Conservation (phyloP, 1,140 invertebrate species). For the Sweltsa coloradensis region DNA sequence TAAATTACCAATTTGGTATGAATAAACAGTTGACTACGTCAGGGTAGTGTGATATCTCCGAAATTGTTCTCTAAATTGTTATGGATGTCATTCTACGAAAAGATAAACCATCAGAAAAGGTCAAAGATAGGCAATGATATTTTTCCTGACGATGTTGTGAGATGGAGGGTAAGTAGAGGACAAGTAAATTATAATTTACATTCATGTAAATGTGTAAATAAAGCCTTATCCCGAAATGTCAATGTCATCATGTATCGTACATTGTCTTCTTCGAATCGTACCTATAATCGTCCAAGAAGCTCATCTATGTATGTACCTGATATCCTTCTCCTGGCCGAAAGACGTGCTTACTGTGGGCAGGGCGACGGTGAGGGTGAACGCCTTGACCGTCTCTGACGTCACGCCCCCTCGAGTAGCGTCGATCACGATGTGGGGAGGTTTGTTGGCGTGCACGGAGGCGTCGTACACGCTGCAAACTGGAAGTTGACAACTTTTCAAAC, state of each 20-base stretch:
- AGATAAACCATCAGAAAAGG: too few relatives aligned
- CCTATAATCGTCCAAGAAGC: background rate
- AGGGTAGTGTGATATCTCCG: too few relatives aligned
- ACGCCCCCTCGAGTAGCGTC: slow-evolving; percentile 65
- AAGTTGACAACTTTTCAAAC: slow-evolving; percentile 14
- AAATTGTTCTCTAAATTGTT: too few relatives aligned
- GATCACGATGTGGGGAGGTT: slow-evolving; percentile 60
- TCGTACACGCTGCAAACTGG: slow-evolving; percentile 58
- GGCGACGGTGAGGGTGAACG: slow-evolving; percentile 61
- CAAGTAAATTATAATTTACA: background rate
- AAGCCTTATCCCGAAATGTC: background rate
- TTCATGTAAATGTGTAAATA: background rate
- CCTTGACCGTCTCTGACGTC: slow-evolving; percentile 69
- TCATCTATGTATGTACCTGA: slow-evolving; percentile 30
- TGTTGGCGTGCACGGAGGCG: slow-evolving; percentile 41
- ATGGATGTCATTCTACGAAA: too few relatives aligned
- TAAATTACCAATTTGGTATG: too few relatives aligned
- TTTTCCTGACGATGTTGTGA: background rate
- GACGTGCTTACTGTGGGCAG: slow-evolving; percentile 72
- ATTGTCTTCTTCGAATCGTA: background rate
- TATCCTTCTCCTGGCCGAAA: slow-evolving; percentile 68
- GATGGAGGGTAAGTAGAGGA: background rate
- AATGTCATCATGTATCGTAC: background rate
- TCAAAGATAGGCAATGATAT: too few relatives aligned
- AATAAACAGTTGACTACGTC: too few relatives aligned